Conservation (phyloP, 2,113 vertebrate species). For the Suricata suricatta region DNA sequence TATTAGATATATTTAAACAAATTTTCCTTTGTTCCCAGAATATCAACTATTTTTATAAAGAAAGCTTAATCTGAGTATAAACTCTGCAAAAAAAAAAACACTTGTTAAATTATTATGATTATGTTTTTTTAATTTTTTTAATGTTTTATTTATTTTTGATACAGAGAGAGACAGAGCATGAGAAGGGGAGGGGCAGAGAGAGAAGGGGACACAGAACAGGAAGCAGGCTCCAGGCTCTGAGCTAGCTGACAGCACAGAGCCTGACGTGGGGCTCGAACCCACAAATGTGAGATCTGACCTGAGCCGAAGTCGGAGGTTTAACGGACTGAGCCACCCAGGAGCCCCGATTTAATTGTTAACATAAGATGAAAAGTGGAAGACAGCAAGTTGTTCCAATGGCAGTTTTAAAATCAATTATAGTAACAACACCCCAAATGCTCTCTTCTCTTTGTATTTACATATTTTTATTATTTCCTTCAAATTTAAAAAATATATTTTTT, state of each 20-base stretch:
- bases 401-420: background rate
- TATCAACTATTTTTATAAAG: background rate
- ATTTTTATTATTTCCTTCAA: background rate
- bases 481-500: too few relatives aligned
- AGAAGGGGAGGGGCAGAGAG: too few relatives aligned
- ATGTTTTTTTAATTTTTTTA: too few relatives aligned
- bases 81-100: background rate
- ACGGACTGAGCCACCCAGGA: too few relatives aligned
- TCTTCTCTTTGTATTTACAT: background rate
- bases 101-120: background rate
- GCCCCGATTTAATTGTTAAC: background rate
- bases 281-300: too few relatives aligned
- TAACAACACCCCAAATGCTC: background rate
- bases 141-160: too few relatives aligned
- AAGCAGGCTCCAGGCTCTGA: too few relatives aligned
- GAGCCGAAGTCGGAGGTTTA: too few relatives aligned
- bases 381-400: background rate
- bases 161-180: too few relatives aligned
- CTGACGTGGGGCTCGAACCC: too few relatives aligned
- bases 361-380: background rate
- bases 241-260: too few relatives aligned
- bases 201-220: too few relatives aligned
- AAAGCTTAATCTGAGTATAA: background rate
- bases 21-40: background rate
- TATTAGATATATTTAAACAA: background rate